Evolutionary conservation across 2,113 vertebrate species (phyloP), one percentile per base, ranked within the genome.

Genomic region (Passer domesticus): DNA sequence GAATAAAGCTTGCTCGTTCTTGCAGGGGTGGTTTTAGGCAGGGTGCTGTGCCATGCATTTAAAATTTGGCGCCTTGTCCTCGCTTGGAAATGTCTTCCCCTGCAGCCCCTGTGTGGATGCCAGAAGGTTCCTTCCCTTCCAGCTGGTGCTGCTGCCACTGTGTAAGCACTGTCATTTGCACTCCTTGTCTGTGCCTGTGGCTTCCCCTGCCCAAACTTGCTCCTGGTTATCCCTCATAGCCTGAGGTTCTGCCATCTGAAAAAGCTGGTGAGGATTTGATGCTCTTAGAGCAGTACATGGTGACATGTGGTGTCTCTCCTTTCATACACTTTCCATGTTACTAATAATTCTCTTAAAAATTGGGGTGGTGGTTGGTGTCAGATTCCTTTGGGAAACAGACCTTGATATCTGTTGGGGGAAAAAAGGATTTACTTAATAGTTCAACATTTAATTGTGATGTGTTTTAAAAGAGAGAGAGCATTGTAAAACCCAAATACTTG

Each of bases 61-160:
- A 69, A 62, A 73, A 58, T 88, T 66, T 73, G 79, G 46, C 2
- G 3, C 78, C 67, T 79, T 62, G 41, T 95, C 41, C 49, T 87
- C 7, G 0, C 37, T 85, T 66, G 70, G 41, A 49, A 47, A 28
- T 24, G 46, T 52, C 67, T 91, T 95, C 37, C 46, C 30, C 30
- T 87, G 52, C 66, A 84, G 35, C 64, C 73, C 11, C 47, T 67
- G 19, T 25, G 22, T 25, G 56, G 49, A 10, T 78, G 35, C 69
- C 78, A 90, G 81, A 59, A 84, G 30, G 33, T 79, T 89, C 58
- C 21, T 87, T 84, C 35, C 27, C 35, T 84, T 84, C 47, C 69
- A 74, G 0, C 5, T 84, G 47, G 30, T 89, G 30, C 28, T 22
- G 4, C 33, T 92, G 8, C 10, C 49, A 10, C 37, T 84, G 46